Conservation (phyloP, 2,113 vertebrate species). For the Potamarius usumacintae region DNA sequence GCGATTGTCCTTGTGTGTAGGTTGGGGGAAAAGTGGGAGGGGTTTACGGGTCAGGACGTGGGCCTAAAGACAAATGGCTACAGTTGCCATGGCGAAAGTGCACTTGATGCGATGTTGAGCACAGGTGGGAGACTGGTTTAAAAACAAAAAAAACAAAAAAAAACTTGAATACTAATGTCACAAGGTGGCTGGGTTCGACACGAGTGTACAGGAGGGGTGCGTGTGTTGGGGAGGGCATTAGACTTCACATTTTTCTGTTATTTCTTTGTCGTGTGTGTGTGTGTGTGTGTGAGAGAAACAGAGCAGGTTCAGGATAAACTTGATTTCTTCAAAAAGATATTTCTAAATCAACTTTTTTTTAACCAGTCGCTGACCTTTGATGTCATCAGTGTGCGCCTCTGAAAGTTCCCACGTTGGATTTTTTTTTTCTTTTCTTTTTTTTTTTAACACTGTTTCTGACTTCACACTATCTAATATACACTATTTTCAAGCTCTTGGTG, state of each 20-base stretch:
- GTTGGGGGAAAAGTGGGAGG: conserved; percentile 22
- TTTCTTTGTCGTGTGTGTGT: conserved; percentile 11
- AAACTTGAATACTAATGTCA: conserved; percentile 33
- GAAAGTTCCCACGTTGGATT: neutral
- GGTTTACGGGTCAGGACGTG: neutral
- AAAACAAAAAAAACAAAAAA: neutral
- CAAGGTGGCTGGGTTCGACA: conserved; percentile 1
- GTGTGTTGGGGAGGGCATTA: conserved; percentile 11
- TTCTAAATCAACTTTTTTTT: neutral
- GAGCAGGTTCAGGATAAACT: neutral
- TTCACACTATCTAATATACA: neutral
- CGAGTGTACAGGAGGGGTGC: neutral
- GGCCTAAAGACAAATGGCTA: conserved; percentile 29
- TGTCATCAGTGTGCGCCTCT: neutral
- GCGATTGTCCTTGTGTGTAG: conserved; percentile 16
- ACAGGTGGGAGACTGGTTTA: conserved; percentile 8
- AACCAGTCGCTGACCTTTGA: neutral
- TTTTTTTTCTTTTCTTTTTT: neutral
- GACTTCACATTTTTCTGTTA: neutral
- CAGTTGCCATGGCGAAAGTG: conserved; percentile 36
- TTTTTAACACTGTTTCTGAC: neutral
- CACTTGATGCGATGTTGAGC: conserved; percentile 32
- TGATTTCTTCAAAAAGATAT: neutral
- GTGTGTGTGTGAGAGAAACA: neutral
- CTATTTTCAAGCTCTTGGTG: neutral